Percentiles rank a stretch among this genome's conserved stretches.
These are phyloP conservation scores for Calameuta pallipes DNA, from an alignment of 2,888 invertebrate genomes.

Conservation along the genomic window DNA sequence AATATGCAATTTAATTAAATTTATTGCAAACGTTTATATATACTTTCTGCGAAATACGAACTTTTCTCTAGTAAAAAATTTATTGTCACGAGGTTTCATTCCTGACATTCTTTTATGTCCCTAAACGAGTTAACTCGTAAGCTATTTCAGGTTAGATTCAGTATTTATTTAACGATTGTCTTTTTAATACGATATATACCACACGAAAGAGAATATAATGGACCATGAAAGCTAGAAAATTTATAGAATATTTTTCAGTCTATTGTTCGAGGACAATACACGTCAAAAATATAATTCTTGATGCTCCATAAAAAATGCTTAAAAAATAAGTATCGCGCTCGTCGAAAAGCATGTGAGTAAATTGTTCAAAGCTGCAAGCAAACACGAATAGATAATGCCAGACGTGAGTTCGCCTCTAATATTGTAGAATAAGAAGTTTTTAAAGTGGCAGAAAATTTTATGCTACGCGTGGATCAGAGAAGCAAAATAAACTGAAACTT, in stretches of 20 bases:
- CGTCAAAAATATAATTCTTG: background rate
- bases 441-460: background rate
- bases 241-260: background rate
- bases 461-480: background rate
- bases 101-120: background rate
- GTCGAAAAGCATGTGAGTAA: background rate
- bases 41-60: background rate
- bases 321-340: background rate
- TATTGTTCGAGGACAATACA: background rate
- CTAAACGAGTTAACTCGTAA: background rate
- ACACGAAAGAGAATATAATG: background rate
- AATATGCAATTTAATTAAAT: background rate
- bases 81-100: background rate
- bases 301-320: background rate
- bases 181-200: background rate
- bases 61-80: background rate
- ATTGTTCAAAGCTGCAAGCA: background rate
- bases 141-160: background rate
- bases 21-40: background rate
- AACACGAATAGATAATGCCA: background rate
- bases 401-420: background rate
- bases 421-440: background rate
- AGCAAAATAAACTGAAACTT: background rate
- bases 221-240: background rate
- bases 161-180: background rate